Conservation (phyloP, 1,140 invertebrate genomes). For the Euschistus heros region DNA sequence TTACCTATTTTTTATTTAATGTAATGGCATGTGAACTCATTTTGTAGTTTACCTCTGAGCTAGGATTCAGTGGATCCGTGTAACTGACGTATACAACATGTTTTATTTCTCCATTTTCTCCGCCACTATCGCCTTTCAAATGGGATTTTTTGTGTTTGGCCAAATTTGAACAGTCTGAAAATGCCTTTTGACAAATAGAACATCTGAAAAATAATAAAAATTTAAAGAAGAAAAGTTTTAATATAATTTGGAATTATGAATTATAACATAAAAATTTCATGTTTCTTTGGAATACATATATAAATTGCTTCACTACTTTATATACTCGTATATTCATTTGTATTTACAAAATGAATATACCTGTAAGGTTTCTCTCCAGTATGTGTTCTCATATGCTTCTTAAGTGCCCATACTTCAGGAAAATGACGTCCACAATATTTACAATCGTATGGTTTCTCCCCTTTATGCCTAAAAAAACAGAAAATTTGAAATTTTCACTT, state of each 20-base stretch:
- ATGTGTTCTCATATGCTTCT: constrained; percentile 48
- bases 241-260: not conserved
- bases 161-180: constrained; percentile 55
- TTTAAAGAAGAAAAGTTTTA: not conserved
- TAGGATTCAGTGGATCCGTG: constrained; percentile 37
- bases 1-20: too few relatives aligned
- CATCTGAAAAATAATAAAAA: constrained; percentile 35
- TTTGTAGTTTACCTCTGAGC: constrained; percentile 24
- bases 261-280: too few relatives aligned
- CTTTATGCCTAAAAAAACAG: constrained; percentile 39
- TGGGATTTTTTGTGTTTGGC: constrained; percentile 45
- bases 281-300: too few relatives aligned
- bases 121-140: constrained; percentile 19
- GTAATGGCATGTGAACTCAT: too few relatives aligned
- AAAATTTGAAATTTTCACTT: constrained; percentile 1
- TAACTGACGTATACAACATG: constrained; percentile 43
- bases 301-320: too few relatives aligned
- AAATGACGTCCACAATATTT: constrained; percentile 47
- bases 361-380: constrained; percentile 65
- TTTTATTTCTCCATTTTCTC: constrained; percentile 30
- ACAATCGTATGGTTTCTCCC: constrained; percentile 52
- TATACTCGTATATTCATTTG: too few relatives aligned
- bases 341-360: not conserved
- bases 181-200: constrained; percentile 59
- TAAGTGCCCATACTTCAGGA: constrained; percentile 53